Percentiles rank a stretch among this genome's conserved stretches.
phyloP scores from a whole-genome alignment of 1,140 invertebrate species.

The Formica selysi region DNA sequence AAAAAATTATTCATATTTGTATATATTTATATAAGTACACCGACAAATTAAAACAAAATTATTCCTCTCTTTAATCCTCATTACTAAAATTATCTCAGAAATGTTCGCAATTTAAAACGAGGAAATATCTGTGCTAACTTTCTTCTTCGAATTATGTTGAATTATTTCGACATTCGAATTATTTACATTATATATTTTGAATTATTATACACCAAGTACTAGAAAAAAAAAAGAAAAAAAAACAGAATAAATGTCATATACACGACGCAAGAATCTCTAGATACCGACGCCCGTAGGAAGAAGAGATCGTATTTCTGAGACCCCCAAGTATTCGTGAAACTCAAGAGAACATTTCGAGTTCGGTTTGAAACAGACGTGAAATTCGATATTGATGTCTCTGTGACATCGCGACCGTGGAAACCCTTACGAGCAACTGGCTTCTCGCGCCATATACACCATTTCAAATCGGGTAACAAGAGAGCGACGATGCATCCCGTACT shows the following conservation, averaged over 20 bases:
- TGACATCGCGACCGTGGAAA: conserved; percentile 30
- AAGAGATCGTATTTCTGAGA: conserved; percentile 41
- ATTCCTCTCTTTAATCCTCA: neutral
- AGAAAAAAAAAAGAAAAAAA: no score
- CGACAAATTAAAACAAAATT: neutral
- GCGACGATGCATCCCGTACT: conserved; percentile 33
- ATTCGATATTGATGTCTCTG: conserved; percentile 49
- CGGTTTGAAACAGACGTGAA: conserved; percentile 41
- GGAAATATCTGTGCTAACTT: neutral
- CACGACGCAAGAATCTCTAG: conserved; percentile 5
- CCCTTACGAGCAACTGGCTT: conserved; percentile 5
- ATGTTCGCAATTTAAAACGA: neutral
- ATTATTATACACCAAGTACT: no score
- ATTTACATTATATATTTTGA: no score
- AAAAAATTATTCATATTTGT: neutral
- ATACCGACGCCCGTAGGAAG: conserved; percentile 1
- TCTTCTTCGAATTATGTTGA: conserved; percentile 7
- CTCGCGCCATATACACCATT: conserved; percentile 17
- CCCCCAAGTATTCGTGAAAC: conserved; percentile 30
- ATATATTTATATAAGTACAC: neutral
- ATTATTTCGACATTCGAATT: no score
- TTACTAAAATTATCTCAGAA: neutral
- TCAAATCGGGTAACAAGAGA: conserved; percentile 55
- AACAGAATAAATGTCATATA: conserved; percentile 17
- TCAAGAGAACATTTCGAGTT: conserved; percentile 52